Percentiles rank a stretch among this genome's conserved stretches.
Conservation (phyloP, 2,113 vertebrate species). For the Lepus europaeus region DNA sequence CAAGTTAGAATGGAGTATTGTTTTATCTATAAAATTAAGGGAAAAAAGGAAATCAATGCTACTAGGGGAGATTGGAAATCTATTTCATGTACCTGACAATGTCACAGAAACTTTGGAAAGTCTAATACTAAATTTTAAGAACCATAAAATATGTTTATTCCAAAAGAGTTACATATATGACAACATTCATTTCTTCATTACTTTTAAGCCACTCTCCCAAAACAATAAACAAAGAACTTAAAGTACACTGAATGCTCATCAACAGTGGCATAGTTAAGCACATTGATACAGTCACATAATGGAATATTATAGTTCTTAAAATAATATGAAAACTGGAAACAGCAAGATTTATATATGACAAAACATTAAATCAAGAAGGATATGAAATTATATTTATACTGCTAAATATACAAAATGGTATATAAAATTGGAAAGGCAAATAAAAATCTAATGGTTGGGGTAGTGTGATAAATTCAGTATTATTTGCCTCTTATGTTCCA, state of each 20-base stretch:
- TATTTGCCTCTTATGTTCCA: conserved; percentile 19
- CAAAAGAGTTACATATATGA: neutral
- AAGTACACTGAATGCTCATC: neutral
- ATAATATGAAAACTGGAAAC: neutral
- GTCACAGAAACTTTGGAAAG: neutral
- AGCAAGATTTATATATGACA: neutral
- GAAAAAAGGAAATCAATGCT: neutral
- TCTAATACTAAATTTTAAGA: conserved; percentile 34
- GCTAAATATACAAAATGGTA: neutral
- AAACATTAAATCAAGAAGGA: neutral
- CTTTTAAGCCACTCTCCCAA: conserved; percentile 40
- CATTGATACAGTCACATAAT: neutral
- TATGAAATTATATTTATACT: neutral
- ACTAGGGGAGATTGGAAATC: neutral
- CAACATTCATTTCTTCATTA: conserved; percentile 29
- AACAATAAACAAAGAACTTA: conserved; percentile 34
- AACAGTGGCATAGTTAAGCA: neutral
- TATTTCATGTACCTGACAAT: neutral
- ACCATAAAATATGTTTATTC: conserved; percentile 5
- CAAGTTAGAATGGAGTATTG: neutral
- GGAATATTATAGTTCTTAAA: neutral
- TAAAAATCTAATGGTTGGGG: neutral
- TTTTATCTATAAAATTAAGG: conserved; percentile 37
- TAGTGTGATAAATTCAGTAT: neutral
- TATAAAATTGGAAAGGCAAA: conserved; percentile 13